Evolutionary conservation across 2,888 invertebrate genomes (phyloP), one percentile per base, ranked within the genome.

Genomic region (Acanthoscelides obtectus): DNA sequence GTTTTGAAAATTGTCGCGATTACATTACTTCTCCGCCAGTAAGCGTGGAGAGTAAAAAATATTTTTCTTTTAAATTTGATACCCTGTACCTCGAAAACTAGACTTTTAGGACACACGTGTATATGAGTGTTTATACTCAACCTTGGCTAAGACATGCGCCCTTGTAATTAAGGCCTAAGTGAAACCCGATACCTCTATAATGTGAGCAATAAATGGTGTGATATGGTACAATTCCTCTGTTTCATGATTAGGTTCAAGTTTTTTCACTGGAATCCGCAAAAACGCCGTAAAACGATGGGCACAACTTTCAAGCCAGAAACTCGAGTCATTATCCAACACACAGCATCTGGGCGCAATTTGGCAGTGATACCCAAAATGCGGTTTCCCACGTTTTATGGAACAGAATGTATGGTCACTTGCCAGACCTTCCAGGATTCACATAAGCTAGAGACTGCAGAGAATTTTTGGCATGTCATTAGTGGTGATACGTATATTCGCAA

Each of bases 331-430:
- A 84, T 85, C 63, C 82, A 83, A 71, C 84, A 85, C 76, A 79
- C 83, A 0, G 83, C 84, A 1, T 82, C 84, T 0, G 84, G 85
- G 19, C 78, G 75, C 69, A 84, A 84, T 78, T 77, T 85, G 70
- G 83, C 84, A 3, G 81, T 80, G 4, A 80, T 84, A 65, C 71
- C 70, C 64, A 45, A 68, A 17, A 66, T 21, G 22, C 81, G 82
- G 81, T 77, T 84, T 19, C 82, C 83, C 0, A 85, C 85, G 20
- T 83, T 85, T 74, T 85, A 84, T 75, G 85, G 85, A 2, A 78
- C 81, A 0, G 77, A 75, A 72, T 73, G 75, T 21, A 66, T 72
- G 73, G 73, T 75, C 68, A 69, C 84, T 82, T 81, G 81, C 71
- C 77, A 78, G 66, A 80, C 78, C n/a, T 80, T 73, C 70, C 74